phyloP scores from a whole-genome alignment of 2,113 vertebrate species.

The Perca schrenkii region DNA sequence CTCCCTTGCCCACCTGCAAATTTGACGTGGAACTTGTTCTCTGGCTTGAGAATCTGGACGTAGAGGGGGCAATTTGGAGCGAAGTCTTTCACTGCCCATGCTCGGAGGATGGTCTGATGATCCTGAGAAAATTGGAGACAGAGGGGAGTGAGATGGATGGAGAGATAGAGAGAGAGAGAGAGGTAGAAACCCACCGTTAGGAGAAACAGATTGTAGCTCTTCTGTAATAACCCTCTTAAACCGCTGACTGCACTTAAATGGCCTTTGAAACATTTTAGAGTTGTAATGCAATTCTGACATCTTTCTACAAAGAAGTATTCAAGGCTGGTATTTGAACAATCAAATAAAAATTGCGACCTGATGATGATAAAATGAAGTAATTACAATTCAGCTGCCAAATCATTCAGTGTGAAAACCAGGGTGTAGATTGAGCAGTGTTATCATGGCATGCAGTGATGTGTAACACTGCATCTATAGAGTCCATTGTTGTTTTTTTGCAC shows the following conservation, averaged over 20 bases:
- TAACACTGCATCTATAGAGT: neutral
- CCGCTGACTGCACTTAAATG: slow-evolving; percentile 21
- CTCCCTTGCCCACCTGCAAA: slow-evolving; percentile 85
- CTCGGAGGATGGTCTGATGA: slow-evolving; percentile 89
- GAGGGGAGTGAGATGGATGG: slow-evolving; percentile 28
- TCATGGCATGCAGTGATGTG: neutral
- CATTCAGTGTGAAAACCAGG: neutral
- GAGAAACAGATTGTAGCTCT: slow-evolving; percentile 24
- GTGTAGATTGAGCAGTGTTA: neutral
- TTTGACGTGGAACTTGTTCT: slow-evolving; percentile 91
- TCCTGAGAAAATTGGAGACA: slow-evolving; percentile 78
- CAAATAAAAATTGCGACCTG: neutral
- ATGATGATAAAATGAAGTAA: neutral
- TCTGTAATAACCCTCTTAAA: slow-evolving; percentile 60
- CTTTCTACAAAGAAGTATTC: neutral
- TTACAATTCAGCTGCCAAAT: neutral
- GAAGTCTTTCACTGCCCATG: slow-evolving; percentile 89
- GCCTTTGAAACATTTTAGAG: slow-evolving; percentile 23
- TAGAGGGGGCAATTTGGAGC: slow-evolving; percentile 89
- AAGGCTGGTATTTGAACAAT: neutral
- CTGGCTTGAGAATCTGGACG: slow-evolving; percentile 89
- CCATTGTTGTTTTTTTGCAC: neutral
- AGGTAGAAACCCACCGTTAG: slow-evolving; percentile 51
- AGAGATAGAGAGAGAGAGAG: neutral
- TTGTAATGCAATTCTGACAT: slow-evolving; percentile 15